A percentile compares a stretch with the other conserved stretches of the same genome.
phyloP scores from a whole-genome alignment of 2,888 invertebrate species.

The Catocala fraxini region DNA sequence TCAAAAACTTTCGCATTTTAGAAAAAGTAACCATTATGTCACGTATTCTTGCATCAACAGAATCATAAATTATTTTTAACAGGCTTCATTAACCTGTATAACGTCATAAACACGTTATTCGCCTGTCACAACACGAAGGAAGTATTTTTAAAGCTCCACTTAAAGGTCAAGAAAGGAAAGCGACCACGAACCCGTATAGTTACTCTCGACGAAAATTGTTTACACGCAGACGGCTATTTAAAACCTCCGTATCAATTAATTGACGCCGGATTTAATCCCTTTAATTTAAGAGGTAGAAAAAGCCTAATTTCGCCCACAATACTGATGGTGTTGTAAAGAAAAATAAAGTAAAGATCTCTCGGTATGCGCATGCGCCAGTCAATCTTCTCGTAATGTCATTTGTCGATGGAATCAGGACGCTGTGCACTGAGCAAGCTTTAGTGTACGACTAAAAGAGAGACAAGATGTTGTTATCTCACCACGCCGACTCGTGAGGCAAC shows the following conservation, averaged over 20 bases:
- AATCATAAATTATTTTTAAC: conserved; percentile 49
- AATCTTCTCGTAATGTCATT: conserved; percentile 69
- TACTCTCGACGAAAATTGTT: conserved; percentile 34
- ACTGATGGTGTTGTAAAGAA: conserved; percentile 37
- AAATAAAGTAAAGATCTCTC: conserved; percentile 47
- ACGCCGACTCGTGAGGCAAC: conserved; percentile 57
- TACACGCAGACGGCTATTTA: conserved; percentile 30
- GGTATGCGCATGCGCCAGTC: conserved; percentile 60
- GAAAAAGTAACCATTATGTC: conserved; percentile 48
- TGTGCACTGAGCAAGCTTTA: conserved; percentile 35
- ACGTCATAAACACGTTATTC: conserved; percentile 57
- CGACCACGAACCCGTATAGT: conserved; percentile 35
- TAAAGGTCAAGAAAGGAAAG: conserved; percentile 82
- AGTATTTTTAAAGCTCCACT: conserved; percentile 53
- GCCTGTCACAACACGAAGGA: conserved; percentile 54
- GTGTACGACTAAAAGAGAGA: conserved; percentile 43
- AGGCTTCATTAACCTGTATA: conserved; percentile 51
- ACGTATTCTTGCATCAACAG: conserved; percentile 39
- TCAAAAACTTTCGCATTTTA: conserved; percentile 40
- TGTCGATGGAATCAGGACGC: conserved; percentile 60
- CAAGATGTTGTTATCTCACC: conserved; percentile 43
- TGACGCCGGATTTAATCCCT: conserved; percentile 36
- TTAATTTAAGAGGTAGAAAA: conserved; percentile 43
- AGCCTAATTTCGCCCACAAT: conserved; percentile 45
- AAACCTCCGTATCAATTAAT: conserved; percentile 42